Percentiles rank a stretch among this genome's conserved stretches.
These are phyloP conservation scores for Pristionchus arcanus DNA, from an alignment of 2,888 invertebrate species.

Conservation along the genomic window DNA sequence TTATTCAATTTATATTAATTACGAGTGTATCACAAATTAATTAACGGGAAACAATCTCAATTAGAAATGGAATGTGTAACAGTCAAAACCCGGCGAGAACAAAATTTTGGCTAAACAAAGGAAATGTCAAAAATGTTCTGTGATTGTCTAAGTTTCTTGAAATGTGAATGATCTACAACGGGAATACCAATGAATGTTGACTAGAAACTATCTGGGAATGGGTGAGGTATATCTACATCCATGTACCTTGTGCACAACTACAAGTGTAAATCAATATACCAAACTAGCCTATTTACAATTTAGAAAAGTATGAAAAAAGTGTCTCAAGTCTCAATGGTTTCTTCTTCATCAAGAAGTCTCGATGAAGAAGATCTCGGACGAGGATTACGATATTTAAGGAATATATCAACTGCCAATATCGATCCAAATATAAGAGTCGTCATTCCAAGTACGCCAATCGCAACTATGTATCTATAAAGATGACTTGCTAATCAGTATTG, in stretches of 20 bases:
- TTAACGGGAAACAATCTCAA: neutral
- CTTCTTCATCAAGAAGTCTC: constrained; percentile 33
- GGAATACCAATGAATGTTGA: neutral
- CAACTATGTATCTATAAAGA: constrained; percentile 17
- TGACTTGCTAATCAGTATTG: neutral
- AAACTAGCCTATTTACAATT: constrained; percentile 33
- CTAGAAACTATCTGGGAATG: constrained; percentile 7
- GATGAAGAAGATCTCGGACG: neutral
- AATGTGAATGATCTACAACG: constrained; percentile 13
- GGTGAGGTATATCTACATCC: neutral
- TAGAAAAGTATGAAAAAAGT: neutral
- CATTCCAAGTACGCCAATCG: constrained; percentile 54
- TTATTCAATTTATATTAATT: neutral
- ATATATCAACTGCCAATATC: constrained; percentile 54
- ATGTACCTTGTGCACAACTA: neutral
- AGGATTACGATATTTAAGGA: constrained; percentile 52
- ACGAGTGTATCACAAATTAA: constrained; percentile 17
- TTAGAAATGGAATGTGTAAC: neutral
- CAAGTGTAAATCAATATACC: neutral
- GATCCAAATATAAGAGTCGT: constrained; percentile 55
- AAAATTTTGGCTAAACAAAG: neutral
- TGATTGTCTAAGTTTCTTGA: neutral
- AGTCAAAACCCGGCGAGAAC: constrained; percentile 9
- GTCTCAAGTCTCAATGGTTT: constrained; percentile 16
- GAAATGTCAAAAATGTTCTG: neutral